Conservation (phyloP, 2,113 vertebrate species). For the Festucalex cinctus region DNA sequence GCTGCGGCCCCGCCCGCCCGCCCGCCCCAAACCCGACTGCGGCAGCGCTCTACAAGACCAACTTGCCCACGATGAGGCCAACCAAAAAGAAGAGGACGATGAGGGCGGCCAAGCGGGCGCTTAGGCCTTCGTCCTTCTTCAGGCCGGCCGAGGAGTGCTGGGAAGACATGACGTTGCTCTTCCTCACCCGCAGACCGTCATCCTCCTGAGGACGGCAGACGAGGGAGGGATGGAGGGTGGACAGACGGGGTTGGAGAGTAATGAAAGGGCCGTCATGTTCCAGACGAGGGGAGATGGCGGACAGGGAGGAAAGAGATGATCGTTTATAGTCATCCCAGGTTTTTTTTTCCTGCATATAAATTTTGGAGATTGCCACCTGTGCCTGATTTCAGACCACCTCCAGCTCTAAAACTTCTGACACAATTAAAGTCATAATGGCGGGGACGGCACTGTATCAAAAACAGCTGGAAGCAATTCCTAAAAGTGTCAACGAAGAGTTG, state of each 20-base stretch:
- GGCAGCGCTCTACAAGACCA: constrained; percentile 85
- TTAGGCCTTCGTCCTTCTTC: constrained; percentile 87
- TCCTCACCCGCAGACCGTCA: constrained; percentile 91
- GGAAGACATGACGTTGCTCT: constrained; percentile 78
- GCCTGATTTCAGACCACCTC: neutral
- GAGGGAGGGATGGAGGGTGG: neutral
- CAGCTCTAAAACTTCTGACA: neutral
- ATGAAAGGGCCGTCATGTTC: neutral
- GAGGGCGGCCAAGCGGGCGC: constrained; percentile 82
- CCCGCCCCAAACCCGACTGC: constrained; percentile 9
- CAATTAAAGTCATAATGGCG: neutral
- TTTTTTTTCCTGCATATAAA: neutral
- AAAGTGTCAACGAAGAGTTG: neutral
- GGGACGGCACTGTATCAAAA: neutral
- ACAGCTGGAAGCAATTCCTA: neutral
- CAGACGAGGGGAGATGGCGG: neutral
- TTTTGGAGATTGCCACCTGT: neutral
- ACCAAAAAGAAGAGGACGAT: constrained; percentile 92
- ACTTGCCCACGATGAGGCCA: constrained; percentile 91
- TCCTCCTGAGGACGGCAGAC: constrained; percentile 77
- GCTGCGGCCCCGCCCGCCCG: constrained; percentile 54
- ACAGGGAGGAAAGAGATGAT: constrained; percentile 12
- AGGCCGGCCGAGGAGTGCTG: constrained; percentile 74
- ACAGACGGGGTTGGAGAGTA: neutral
- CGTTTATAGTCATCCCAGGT: constrained; percentile 13